Evolutionary conservation across 2,113 vertebrate genomes (phyloP).

Genomic region (Cololabis saira): DNA sequence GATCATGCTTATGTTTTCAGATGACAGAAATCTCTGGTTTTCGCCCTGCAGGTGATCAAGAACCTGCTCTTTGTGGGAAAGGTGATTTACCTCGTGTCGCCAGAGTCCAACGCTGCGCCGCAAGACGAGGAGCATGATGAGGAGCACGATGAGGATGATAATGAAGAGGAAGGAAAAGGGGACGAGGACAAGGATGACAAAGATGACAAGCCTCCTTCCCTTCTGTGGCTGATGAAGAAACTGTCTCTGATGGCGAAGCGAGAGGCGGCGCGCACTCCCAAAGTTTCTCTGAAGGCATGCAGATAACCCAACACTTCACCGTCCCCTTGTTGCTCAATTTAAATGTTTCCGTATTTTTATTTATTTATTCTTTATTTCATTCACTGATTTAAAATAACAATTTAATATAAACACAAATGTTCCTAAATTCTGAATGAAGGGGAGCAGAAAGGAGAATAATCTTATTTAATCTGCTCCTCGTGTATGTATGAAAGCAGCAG

Average conservation of each 20-base stretch:
- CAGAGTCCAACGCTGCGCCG: slow-evolving; percentile 71
- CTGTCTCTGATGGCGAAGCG: slow-evolving; percentile 87
- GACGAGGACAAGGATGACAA: slow-evolving; percentile 64
- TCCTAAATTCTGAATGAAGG: too few relatives aligned
- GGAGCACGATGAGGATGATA: slow-evolving; percentile 20
- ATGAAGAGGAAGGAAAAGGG: slow-evolving; percentile 11
- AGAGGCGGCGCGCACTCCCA: slow-evolving; percentile 91
- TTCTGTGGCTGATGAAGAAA: slow-evolving; percentile 93
- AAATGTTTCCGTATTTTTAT: too few relatives aligned
- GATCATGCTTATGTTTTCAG: fast-evolving
- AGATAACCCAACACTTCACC: fast-evolving
- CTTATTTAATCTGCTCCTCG: too few relatives aligned
- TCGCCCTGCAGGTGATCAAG: slow-evolving; percentile 88
- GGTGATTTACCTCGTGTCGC: slow-evolving; percentile 89
- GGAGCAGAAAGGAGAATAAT: too few relatives aligned
- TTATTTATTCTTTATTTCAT: too few relatives aligned
- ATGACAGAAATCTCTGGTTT: slow-evolving; percentile 1
- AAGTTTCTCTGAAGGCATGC: slow-evolving; percentile 89
- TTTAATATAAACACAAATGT: too few relatives aligned
- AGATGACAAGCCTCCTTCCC: slow-evolving; percentile 79
- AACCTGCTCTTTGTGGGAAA: slow-evolving; percentile 95
- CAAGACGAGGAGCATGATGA: slow-evolving; percentile 25
- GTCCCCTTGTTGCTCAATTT: fast-evolving
- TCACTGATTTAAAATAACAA: too few relatives aligned
- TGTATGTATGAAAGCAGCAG: background rate